phyloP scores from a whole-genome alignment of 1,140 invertebrate genomes.

The Phthorimaea operculella region DNA sequence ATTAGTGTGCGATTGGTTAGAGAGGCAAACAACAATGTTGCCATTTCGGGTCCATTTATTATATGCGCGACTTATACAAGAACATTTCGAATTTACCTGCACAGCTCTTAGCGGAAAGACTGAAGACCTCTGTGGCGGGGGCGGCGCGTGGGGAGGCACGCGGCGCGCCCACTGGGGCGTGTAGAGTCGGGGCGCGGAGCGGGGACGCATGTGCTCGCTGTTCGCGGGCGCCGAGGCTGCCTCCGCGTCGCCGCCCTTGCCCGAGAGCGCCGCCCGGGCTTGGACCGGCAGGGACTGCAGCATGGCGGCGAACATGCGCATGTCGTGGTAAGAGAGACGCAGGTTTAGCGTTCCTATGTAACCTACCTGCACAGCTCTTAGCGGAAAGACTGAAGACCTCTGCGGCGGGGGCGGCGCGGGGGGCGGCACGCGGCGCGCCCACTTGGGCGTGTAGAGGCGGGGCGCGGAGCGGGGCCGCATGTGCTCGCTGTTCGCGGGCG shows the following conservation, averaged over 20 bases:
- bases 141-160: slow-evolving; percentile 16
- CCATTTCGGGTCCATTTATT: no score
- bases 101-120: slow-evolving; percentile 34
- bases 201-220: slow-evolving; percentile 43
- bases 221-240: slow-evolving; percentile 35
- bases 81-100: slow-evolving; percentile 21
- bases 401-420: slow-evolving; percentile 20
- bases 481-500: slow-evolving; percentile 50
- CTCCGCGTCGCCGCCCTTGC: slow-evolving; percentile 9
- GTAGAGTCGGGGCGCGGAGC: not conserved
- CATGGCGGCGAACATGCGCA: slow-evolving; percentile 91
- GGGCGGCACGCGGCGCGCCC: slow-evolving; percentile 13
- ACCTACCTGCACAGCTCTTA: slow-evolving; percentile 36
- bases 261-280: slow-evolving; percentile 69
- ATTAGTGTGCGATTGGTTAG: no score
- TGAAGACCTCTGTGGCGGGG: slow-evolving; percentile 35
- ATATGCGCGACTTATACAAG: no score
- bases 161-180: slow-evolving; percentile 17
- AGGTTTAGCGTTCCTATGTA: slow-evolving; percentile 74
- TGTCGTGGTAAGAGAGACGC: slow-evolving; percentile 92
- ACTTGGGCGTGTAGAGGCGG: slow-evolving; percentile 13
- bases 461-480: slow-evolving; percentile 24
- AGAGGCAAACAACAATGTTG: no score
- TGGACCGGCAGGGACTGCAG: slow-evolving; percentile 87
- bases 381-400: slow-evolving; percentile 42